These are phyloP conservation scores for Cryptus viduatorius DNA, from an alignment of 2,888 invertebrate genomes.

Conservation along the genomic window DNA sequence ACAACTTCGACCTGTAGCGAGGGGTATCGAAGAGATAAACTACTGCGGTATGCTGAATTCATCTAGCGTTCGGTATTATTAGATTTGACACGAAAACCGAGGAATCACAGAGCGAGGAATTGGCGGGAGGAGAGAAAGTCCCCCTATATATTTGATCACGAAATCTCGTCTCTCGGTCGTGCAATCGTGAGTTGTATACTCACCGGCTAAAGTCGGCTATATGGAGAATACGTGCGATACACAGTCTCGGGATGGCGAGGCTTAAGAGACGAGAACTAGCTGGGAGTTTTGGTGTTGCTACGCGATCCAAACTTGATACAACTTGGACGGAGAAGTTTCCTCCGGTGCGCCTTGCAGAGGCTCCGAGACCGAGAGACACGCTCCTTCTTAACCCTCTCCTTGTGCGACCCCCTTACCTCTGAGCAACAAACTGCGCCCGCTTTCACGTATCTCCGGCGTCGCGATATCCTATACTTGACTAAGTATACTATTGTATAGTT, in stretches of 20 bases:
- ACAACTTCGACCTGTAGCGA: not conserved
- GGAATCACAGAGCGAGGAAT: conserved; percentile 36
- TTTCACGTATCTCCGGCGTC: conserved; percentile 27
- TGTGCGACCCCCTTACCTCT: conserved; percentile 9
- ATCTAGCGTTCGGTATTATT: conserved; percentile 39
- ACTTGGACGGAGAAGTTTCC: conserved; percentile 58
- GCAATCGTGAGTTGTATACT: conserved; percentile 21
- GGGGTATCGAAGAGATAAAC: conserved; percentile 13
- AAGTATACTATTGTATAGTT: not conserved
- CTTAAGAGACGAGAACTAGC: conserved; percentile 44
- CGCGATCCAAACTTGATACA: conserved; percentile 62
- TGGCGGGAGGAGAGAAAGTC: conserved; percentile 33
- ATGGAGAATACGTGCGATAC: conserved; percentile 24
- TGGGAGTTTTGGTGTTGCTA: conserved; percentile 53
- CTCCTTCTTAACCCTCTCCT: conserved; percentile 8
- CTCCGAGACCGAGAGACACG: conserved; percentile 19
- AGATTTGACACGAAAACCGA: conserved; percentile 44
- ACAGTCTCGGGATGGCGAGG: conserved; percentile 10
- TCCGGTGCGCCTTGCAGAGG: conserved; percentile 21
- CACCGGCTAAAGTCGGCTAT: not conserved
- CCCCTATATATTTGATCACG: conserved; percentile 37
- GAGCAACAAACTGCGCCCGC: conserved; percentile 55
- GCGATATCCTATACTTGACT: conserved; percentile 36
- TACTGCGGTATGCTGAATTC: conserved; percentile 9
- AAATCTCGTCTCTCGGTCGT: conserved; percentile 28